Base-by-base conservation (phyloP, 2,113 vertebrate species). In the Anoplopoma fimbria region DNA sequence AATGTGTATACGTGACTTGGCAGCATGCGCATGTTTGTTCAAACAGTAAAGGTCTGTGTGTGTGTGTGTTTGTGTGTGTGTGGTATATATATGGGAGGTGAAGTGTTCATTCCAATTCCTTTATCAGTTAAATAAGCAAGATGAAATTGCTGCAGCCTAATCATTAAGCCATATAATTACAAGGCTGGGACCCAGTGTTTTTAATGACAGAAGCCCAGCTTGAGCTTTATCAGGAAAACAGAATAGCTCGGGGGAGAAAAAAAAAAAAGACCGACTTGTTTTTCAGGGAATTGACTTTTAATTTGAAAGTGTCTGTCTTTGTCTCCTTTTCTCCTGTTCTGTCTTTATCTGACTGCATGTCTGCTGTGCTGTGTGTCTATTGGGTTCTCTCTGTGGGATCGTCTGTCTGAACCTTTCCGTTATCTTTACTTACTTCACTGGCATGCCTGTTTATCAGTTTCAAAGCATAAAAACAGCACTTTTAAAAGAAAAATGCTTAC, bases 161-260 rank as follows among this genome's bases (percentile, higher is more conserved):
- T 69, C 71, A 74, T 75, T 79, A 85, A 79, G 77, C 64, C 45
- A 73, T 78, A 72, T 83, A 84, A 81, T 81, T 85, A 76, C 51
- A 62, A 73, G 17, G 31, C 80, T 63, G 60, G 21, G 19, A 25
- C 29, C n/a, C n/a, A 23, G 38, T 15, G 29, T 75, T 60, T 71
- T 76, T 81, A 81, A 85, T 77, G 77, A 77, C 77, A 61, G 63
- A 8, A 1, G 51, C 38, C 58, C 19, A 65, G 77, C 65, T 25
- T 57, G 38, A 42, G 71, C n/a, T 71, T 62, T 67, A 71, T 60
- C 70, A 73, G 49, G 38, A 42, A 63, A 58, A 67, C 53, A 77
- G 64, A 62, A 78, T 51, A 42, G 31, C 69, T 55, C 3, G 1
- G 27, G 77, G 69, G 51, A 47, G n/a, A 4, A 40, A 38, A 62